Evolutionary conservation across 2,888 invertebrate species (phyloP), one percentile per base, ranked within the genome.

Genomic region (Ganaspis brasiliensis): DNA sequence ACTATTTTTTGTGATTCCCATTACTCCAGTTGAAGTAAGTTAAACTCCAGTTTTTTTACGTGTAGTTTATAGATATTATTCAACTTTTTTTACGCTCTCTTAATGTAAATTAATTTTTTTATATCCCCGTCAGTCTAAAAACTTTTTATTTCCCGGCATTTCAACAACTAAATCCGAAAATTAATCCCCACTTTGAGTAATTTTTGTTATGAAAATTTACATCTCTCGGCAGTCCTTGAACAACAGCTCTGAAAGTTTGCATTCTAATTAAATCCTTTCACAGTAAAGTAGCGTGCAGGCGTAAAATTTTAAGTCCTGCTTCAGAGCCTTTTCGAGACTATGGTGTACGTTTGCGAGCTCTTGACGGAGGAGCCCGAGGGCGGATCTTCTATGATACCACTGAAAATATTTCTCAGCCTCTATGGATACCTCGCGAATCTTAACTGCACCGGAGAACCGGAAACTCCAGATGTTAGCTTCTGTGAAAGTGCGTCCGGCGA

Each of bases 291-390:
- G 31, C 72, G 72, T 55, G 35, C 52, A 56, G 31, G 56, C 37
- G 24, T 56, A 37, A 72, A 72, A 56, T 55, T 56, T 31, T 55
- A 52, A 55, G 57, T 45, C 26, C 35, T 73, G 12, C 35, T 56
- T 59, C 81, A 97, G 96, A 95, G 94, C 86, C 92, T 97, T 35
- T 94, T 95, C 3, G 94, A 95, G 88, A 96, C 97, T 3, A 96
- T 97, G 96, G 94, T 95, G 74, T 93, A 95, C 80, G 92, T 97
- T 45, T 97, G 97, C 91, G 96, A 97, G 89, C 93, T 96, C 2
- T 90, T 97, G 79, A 96, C 97, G 2, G 95, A 95, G 79, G 97
- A 97, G 87, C 95, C 96, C 0, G 97, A 97, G 80, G 97, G 97
- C 12, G 97, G 96, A 0, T 95, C 95, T 0, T 95, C 96, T 0